Evolutionary conservation across 2,113 vertebrate species (phyloP).

Genomic region (Neolamprologus sp.): DNA sequence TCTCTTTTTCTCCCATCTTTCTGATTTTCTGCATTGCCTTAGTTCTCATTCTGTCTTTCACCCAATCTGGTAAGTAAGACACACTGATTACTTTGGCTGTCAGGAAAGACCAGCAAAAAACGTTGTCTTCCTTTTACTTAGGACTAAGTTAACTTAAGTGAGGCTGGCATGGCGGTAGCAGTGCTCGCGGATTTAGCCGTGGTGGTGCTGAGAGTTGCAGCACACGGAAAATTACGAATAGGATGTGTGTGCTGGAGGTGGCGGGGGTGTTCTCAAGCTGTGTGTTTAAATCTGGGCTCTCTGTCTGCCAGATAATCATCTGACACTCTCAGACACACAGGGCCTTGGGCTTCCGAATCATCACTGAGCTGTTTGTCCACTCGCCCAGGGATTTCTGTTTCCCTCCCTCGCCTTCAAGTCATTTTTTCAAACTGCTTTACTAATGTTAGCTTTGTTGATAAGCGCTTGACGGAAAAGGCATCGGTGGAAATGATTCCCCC

Average conservation of each 20-base stretch:
- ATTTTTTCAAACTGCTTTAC: conserved; percentile 41
- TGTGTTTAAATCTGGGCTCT: conserved; percentile 23
- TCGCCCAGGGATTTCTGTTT: conserved; percentile 19
- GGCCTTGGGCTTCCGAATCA: conserved; percentile 13
- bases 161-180: conserved; percentile 1
- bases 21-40: neutral
- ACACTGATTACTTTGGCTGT: conserved; percentile 28
- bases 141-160: conserved; percentile 31
- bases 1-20: neutral
- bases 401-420: neutral
- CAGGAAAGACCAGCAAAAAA: neutral
- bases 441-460: conserved; percentile 58
- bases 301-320: conserved; percentile 54
- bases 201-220: neutral
- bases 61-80: conserved; percentile 25
- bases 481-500: conserved; percentile 42
- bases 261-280: conserved; percentile 24
- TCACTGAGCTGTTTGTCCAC: conserved; percentile 17
- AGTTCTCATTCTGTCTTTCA: neutral
- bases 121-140: neutral
- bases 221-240: conserved; percentile 6
- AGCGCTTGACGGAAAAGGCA: conserved; percentile 48
- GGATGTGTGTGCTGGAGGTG: neutral
- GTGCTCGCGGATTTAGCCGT: neutral
- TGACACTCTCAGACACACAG: conserved; percentile 27